phyloP scores from a whole-genome alignment of 2,888 invertebrate species.

The Luffia ferchaultella region DNA sequence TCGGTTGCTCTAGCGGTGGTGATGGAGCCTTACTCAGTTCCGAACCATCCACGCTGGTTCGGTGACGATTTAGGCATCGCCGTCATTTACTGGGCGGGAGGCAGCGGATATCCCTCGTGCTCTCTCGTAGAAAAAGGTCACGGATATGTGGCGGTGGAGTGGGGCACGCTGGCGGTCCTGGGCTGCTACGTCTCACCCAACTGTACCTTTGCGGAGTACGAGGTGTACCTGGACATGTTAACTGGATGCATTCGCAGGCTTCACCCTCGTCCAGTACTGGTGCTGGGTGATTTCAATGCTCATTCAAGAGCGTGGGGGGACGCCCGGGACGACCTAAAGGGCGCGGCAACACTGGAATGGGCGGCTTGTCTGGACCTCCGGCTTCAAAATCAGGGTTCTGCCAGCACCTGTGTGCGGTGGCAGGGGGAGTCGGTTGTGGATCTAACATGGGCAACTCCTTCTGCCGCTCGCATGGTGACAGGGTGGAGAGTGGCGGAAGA shows the following conservation, averaged over 20 bases:
- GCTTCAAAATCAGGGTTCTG: constrained; percentile 11
- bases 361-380: constrained; percentile 6
- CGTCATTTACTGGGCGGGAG: no score
- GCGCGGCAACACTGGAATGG: constrained; percentile 13
- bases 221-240: not conserved
- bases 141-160: no score
- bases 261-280: constrained; percentile 13
- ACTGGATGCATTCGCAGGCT: not conserved
- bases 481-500: constrained; percentile 11
- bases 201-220: not conserved
- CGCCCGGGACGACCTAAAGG: constrained; percentile 10
- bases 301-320: constrained; percentile 2
- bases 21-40: no score
- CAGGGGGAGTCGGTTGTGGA: constrained; percentile 17
- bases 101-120: no score
- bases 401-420: constrained; percentile 15
- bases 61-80: no score
- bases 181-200: not conserved
- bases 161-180: no score
- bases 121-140: no score
- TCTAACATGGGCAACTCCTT: constrained; percentile 10
- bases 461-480: constrained; percentile 6
- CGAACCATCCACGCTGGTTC: no score
- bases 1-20: no score
- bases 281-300: no score